Conservation (phyloP, 1,140 invertebrate species). For the Nymphalis io region DNA sequence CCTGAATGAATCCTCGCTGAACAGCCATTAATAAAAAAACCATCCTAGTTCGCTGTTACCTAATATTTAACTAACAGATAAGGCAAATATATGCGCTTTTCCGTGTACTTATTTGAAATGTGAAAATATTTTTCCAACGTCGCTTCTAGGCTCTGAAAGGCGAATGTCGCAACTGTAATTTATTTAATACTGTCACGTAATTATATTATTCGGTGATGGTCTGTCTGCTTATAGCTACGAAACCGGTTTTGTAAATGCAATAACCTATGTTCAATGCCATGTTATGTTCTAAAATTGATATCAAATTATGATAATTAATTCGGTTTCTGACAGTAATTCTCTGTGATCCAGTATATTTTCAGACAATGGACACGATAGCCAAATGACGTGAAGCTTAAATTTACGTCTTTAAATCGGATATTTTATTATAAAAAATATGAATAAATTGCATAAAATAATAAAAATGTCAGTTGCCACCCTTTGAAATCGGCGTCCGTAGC, state of each 20-base stretch:
- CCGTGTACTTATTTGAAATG: conserved; percentile 73
- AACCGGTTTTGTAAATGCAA: no score
- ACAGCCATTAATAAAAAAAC: conserved; percentile 55
- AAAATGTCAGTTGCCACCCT: conserved; percentile 20
- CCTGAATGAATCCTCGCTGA: conserved; percentile 32
- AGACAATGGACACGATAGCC: no score
- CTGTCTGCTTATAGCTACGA: neutral
- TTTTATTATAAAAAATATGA: neutral
- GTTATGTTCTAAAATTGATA: no score
- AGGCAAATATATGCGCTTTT: conserved; percentile 70
- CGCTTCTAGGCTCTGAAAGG: conserved; percentile 29
- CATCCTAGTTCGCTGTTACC: conserved; percentile 52
- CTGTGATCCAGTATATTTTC: no score
- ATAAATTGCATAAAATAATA: neutral
- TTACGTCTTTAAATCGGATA: no score
- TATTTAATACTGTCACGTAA: neutral
- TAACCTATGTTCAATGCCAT: no score
- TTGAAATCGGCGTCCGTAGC: conserved; percentile 21
- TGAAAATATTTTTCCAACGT: conserved; percentile 70
- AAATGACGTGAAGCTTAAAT: no score
- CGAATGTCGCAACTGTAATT: conserved; percentile 6
- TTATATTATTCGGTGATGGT: neutral
- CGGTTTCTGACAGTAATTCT: no score
- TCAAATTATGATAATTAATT: no score
- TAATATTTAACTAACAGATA: conserved; percentile 75